Base-by-base conservation (phyloP, 2,797 vertebrate genomes). In the Esox masquinongy region DNA sequence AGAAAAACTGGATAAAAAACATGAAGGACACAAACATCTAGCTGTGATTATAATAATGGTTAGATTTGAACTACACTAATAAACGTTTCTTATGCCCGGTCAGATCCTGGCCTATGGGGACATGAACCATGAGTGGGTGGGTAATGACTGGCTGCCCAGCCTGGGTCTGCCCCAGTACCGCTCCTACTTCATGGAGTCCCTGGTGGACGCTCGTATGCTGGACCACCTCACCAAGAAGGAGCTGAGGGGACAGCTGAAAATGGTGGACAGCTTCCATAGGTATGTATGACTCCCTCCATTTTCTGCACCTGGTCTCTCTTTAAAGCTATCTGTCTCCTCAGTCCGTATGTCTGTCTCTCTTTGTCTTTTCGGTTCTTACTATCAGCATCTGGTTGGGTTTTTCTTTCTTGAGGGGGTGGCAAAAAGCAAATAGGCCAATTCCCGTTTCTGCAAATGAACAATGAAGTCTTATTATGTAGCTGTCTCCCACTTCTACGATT, bases 221-320 rank as follows among this genome's bases (percentile, higher is more conserved):
- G 97, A 98, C 86, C 97, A 97, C 82, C 93, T 98, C 66, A 98
- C 96, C 90, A 98, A 98, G 92, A 98, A 98, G 87, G 97, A 98
- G 88, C 93, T 98, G 79, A 91, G 97, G 51, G 96, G 96, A 39
- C 96, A 98, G 80, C 95, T 98, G 39, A 98, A 98, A 85, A 98
- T 98, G 97, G 96, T 98, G 85, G 97, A 98, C 93, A 97, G 96
- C 91, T 98, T 98, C 88, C 97, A 98, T 93, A 95, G 97, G 97
- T 98, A 85, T 5, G 1, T 97, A 85, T 7, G 2, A 8, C n/a
- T 29, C 47, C 3, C 67, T 12, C 16, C 22, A 1, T 17, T 51
- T 74, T 51, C 12, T 29, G 4, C 61, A 31, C 24, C 16, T 5
- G 49, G 11, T 66, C 39, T 50, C 12, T 31, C 3, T 50, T 7